phyloP scores from a whole-genome alignment of 2,888 invertebrate species.

The Malthinus seriepunctatus region DNA sequence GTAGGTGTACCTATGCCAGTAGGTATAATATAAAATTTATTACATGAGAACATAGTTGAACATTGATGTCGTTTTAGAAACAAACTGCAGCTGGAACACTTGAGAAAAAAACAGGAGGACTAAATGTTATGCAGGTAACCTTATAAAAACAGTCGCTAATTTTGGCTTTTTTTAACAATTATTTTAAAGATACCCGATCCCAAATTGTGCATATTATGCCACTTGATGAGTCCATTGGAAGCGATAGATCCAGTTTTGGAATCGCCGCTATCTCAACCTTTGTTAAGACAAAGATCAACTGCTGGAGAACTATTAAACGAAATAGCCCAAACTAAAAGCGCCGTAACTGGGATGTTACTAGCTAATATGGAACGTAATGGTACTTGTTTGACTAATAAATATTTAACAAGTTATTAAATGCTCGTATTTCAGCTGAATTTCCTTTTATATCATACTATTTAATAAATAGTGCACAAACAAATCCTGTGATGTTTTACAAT shows the following conservation, averaged over 20 bases:
- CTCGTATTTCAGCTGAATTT: slow-evolving; percentile 71
- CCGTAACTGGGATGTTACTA: slow-evolving; percentile 81
- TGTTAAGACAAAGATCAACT: slow-evolving; percentile 75
- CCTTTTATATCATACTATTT: slow-evolving; percentile 91
- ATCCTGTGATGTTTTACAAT: slow-evolving; percentile 84
- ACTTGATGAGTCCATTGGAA: slow-evolving; percentile 87
- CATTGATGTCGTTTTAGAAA: slow-evolving; percentile 41
- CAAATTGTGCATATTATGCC: slow-evolving; percentile 83
- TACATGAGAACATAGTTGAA: slow-evolving; percentile 11
- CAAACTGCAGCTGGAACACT: slow-evolving; percentile 43
- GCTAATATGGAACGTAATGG: slow-evolving; percentile 87
- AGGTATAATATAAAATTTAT: slow-evolving; percentile 39
- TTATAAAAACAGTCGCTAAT: not conserved
- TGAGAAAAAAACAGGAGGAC: slow-evolving; percentile 46
- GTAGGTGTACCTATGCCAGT: slow-evolving; percentile 82
- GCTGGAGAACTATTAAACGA: slow-evolving; percentile 79
- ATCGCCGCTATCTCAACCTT: slow-evolving; percentile 79
- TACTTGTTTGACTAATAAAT: slow-evolving; percentile 45
- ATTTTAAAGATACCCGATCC: slow-evolving; percentile 75
- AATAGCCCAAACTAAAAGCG: slow-evolving; percentile 74
- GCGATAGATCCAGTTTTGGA: slow-evolving; percentile 84
- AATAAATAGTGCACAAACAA: slow-evolving; percentile 84
- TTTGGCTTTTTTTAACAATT: not conserved
- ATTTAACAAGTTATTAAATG: not conserved
- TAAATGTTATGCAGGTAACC: slow-evolving; percentile 52